Evolutionary conservation across 2,888 invertebrate species (phyloP), one percentile per base, ranked within the genome.

Genomic region (Lasioglossum villosulum): DNA sequence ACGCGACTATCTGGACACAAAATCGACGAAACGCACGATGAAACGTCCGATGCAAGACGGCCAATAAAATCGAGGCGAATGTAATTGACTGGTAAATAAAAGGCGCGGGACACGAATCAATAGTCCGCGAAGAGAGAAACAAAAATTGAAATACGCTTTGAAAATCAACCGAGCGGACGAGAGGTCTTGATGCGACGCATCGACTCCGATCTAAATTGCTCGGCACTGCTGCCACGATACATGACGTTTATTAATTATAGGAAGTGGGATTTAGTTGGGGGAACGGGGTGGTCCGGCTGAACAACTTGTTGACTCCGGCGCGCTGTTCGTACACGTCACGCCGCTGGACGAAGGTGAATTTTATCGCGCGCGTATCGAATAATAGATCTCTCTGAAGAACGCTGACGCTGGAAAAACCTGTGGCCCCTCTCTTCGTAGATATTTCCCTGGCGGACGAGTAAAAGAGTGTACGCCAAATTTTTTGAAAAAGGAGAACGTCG

Each of bases 231-330:
- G 88, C 81, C 85, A 81, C 87, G 89, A 91, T 90, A 91, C 90
- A 89, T 89, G 89, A 92, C 90, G 91, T 91, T 91, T 89, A 92
- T 91, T 92, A 92, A 92, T 91, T 89, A 91, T 91, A 90, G 92
- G 92, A 92, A 92, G 91, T 91, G 91, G 90, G 91, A 91, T 92
- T 91, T 90, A 91, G 92, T 86, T 86, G 89, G 88, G 89, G 87
- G 86, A 66, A 87, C 83, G 87, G 88, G 84, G 89, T 90, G 90
- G 92, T 88, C 90, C 88, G 91, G 86, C 87, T 85, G 91, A 88
- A 91, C 91, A 91, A 92, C 92, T 92, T 92, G 92, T 92, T 92
- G 92, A 92, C 92, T 92, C 88, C 86, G 86, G 84, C 84, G 56
- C 84, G 89, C 86, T 78, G 85, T 89, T 82, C 85, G 86, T 90